These are phyloP conservation scores for Cryptosula pallasiana DNA, from an alignment of 2,888 invertebrate species.

Conservation along the genomic window DNA sequence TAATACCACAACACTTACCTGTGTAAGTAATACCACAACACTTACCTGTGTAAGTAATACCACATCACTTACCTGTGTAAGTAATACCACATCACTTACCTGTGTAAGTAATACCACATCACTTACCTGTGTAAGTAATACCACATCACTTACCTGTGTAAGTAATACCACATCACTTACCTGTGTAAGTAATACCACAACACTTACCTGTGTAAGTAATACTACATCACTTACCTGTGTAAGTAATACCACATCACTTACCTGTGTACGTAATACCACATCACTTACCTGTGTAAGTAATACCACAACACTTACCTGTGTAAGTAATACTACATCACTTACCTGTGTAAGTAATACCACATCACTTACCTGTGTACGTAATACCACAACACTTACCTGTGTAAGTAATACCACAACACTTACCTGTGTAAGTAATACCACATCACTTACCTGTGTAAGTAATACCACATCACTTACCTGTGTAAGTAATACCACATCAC, in stretches of 20 bases:
- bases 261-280: constrained; percentile 13
- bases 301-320: not conserved
- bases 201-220: constrained; percentile 5
- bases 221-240: not conserved
- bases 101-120: constrained; percentile 19
- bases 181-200: not conserved
- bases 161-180: constrained; percentile 4
- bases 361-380: not conserved
- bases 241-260: not conserved
- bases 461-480: not conserved
- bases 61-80: not conserved
- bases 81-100: not conserved
- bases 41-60: constrained; percentile 13
- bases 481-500: constrained; percentile 13
- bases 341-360: not conserved
- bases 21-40: not conserved
- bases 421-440: constrained; percentile 17
- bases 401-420: not conserved
- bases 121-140: not conserved
- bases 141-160: not conserved
- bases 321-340: not conserved
- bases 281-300: not conserved
- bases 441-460: not conserved
- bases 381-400: not conserved
- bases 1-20: not conserved